These are phyloP conservation scores for Actinia equina DNA, from an alignment of 64 coral and sea anemone genomes.

Conservation along the genomic window DNA sequence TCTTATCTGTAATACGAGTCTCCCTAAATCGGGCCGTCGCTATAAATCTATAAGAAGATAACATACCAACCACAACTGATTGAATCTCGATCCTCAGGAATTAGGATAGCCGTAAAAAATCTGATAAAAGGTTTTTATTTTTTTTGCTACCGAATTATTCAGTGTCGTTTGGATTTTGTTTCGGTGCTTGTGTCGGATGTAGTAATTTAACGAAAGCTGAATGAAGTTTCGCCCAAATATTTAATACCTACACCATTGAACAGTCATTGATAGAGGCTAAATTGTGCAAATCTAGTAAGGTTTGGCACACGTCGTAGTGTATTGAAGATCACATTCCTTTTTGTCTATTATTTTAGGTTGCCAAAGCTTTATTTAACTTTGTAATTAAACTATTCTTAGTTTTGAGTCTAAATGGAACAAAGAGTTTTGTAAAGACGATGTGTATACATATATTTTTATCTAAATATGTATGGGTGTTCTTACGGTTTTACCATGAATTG, in stretches of 20 bases:
- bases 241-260: background rate
- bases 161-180: background rate
- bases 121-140: background rate
- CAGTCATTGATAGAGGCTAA: background rate
- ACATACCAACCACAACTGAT: slow-evolving; percentile 5
- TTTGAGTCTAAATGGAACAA: background rate
- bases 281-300: background rate
- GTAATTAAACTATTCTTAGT: background rate
- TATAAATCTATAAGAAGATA: slow-evolving; percentile 5
- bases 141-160: too few relatives aligned
- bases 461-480: background rate
- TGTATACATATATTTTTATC: background rate
- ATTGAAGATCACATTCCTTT: background rate
- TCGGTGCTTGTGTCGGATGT: background rate
- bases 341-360: background rate
- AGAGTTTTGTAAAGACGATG: background rate
- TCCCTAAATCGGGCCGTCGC: background rate
- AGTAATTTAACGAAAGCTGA: background rate
- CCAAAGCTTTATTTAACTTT: slow-evolving; percentile 12
- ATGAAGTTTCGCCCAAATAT: slow-evolving; percentile 1
- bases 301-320: background rate
- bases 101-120: slow-evolving; percentile 1
- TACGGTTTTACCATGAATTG: too few relatives aligned
- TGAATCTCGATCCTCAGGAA: background rate
- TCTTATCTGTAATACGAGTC: slow-evolving; percentile 23